Evolutionary conservation across 2,888 invertebrate genomes (phyloP).

Genomic region (Phengaris alcon): DNA sequence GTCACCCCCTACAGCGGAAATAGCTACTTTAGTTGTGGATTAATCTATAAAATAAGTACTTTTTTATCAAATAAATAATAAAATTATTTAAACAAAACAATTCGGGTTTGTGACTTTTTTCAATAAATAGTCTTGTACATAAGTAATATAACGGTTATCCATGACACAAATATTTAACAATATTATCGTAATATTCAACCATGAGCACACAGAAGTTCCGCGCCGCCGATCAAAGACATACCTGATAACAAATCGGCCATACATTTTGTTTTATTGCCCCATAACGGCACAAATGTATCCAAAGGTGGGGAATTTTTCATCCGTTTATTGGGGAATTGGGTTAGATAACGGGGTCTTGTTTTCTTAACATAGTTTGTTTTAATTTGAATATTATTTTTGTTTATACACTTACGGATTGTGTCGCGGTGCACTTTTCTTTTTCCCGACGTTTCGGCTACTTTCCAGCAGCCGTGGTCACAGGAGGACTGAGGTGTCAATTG

Average conservation of each 20-base stretch:
- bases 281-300: conserved; percentile 23
- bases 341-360: neutral
- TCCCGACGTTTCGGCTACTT: no score
- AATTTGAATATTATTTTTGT: conserved; percentile 10
- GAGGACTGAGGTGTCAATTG: no score
- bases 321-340: conserved; percentile 3
- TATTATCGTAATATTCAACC: neutral
- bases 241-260: conserved; percentile 23
- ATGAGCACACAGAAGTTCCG: neutral
- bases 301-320: neutral
- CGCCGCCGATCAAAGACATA: conserved; percentile 16
- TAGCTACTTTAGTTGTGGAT: no score
- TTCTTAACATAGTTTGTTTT: neutral
- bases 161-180: neutral
- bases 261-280: conserved; percentile 27
- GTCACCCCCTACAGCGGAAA: no score
- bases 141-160: neutral
- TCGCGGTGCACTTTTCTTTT: no score
- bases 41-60: no score
- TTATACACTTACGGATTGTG: no score
- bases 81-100: no score
- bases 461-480: no score
- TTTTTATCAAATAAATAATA: no score
- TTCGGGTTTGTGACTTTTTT: no score
- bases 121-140: no score